Evolutionary conservation across 2,113 vertebrate species (phyloP), one percentile per base, ranked within the genome.

Genomic region (Holacanthus passer): DNA sequence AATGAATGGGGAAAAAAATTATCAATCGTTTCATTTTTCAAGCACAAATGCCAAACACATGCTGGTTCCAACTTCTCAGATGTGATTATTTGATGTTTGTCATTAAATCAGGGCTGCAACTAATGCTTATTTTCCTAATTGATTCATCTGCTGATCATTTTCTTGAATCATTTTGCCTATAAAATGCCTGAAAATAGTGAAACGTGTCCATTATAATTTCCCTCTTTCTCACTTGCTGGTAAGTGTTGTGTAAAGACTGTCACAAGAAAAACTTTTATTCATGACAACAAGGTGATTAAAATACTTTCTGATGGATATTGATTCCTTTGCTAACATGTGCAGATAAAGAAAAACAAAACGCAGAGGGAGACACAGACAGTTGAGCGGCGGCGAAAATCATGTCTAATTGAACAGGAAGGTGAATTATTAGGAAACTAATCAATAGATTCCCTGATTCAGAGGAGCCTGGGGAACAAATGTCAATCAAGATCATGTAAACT

Each of bases 351-450:
- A 77, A 55, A 62, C 19, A 29, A 13, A 12, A 55, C 2, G 13
- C 9, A 29, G 27, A 20, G 20, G 31, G 6, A 13, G 22, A 17
- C n/a, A 39, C 17, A 35, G 35, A n/a, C n/a, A n/a, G n/a, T 52
- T 41, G 32, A 55, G 41, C 31, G 17, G 20, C 35, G 47, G 60
- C 66, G 24, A 31, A 86, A 69, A 58, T 24, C 68, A 70, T 62
- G 22, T 82, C 47, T 80, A 63, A 80, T 75, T 85, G 55, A 82
- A 68, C 8, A 41, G 27, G 47, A 67, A 47, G 64, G 35, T 81
- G 35, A 82, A 77, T 86, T 82, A 77, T 82, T 89, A 60, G 70
- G n/a, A 63, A 55, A 55, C n/a, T 6, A 45, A 79, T 89, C 60
- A 84, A 85, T 79, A 73, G 16, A 10, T 27, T 31, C 9, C 65